Percentiles rank a stretch among this genome's conserved stretches.
These are phyloP conservation scores for Sebastes cheni DNA, from an alignment of 2,797 vertebrate genomes.

Conservation along the genomic window DNA sequence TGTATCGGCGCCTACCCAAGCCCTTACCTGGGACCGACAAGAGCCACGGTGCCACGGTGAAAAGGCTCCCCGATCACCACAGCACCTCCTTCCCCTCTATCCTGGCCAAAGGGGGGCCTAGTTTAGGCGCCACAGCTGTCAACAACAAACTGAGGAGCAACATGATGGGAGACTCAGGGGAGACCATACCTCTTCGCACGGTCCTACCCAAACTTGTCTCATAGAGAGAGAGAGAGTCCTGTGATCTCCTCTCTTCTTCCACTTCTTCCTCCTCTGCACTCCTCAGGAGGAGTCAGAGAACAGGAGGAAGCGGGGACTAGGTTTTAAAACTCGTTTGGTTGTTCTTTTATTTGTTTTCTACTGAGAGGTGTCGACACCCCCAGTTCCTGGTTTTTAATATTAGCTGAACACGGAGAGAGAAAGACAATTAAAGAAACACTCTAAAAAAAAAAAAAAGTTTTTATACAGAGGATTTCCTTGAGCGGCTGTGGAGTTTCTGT, in stretches of 20 bases:
- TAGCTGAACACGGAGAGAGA: constrained; percentile 60
- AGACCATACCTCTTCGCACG: constrained; percentile 90
- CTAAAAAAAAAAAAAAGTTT: constrained; percentile 49
- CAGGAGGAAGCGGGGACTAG: constrained; percentile 54
- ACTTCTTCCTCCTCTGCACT: constrained; percentile 49
- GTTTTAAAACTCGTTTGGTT: constrained; percentile 78
- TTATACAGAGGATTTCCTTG: constrained; percentile 73
- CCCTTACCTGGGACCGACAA: constrained; percentile 84
- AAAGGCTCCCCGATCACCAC: constrained; percentile 86
- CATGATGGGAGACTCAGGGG: constrained; percentile 87
- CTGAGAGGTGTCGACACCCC: constrained; percentile 78
- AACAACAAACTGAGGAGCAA: constrained; percentile 93
- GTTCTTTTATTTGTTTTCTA: constrained; percentile 78
- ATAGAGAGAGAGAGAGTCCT: constrained; percentile 35
- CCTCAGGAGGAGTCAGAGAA: constrained; percentile 74
- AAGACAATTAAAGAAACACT: constrained; percentile 50
- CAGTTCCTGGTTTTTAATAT: constrained; percentile 76
- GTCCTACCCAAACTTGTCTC: constrained; percentile 97
- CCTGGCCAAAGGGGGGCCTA: constrained; percentile 82
- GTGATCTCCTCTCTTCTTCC: constrained; percentile 51
- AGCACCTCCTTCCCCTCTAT: constrained; percentile 91
- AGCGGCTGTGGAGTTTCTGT: constrained; percentile 69
- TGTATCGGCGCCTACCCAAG: constrained; percentile 90
- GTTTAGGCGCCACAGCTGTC: constrained; percentile 84
- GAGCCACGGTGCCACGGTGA: constrained; percentile 74